Conservation (phyloP, 2,113 vertebrate genomes). For the Raja brachyura region DNA sequence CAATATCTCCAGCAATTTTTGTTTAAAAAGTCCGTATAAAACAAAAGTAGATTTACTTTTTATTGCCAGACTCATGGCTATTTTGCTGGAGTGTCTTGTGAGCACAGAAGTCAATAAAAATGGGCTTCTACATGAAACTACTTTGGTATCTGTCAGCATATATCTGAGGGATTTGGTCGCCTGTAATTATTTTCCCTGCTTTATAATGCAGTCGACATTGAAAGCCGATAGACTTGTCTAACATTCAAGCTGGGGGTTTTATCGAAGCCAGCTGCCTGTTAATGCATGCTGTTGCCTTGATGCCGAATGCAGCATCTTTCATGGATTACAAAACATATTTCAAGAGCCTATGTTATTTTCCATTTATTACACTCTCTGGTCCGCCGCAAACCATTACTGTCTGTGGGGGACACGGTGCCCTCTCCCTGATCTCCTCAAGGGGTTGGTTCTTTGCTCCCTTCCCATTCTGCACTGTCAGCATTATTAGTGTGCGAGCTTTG, state of each 20-base stretch:
- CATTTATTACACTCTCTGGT: not conserved
- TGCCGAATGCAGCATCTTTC: constrained; percentile 3
- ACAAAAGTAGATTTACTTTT: constrained; percentile 35
- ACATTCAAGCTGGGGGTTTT: constrained; percentile 31
- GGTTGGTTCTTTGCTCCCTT: not conserved
- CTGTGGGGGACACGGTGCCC: not conserved
- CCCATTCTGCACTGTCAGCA: not conserved
- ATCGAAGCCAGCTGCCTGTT: constrained; percentile 30
- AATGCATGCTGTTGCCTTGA: constrained; percentile 34
- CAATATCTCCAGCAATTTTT: constrained; percentile 26
- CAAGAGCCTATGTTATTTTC: not conserved
- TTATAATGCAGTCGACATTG: constrained; percentile 18
- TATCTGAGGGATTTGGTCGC: constrained; percentile 24
- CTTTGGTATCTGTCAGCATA: constrained; percentile 27
- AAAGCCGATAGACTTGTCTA: constrained; percentile 26
- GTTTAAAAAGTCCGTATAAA: constrained; percentile 18
- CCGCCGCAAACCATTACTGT: not conserved
- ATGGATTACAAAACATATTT: constrained; percentile 11
- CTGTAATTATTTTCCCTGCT: constrained; percentile 33
- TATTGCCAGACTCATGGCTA: constrained; percentile 26
- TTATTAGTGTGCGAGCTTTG: not conserved
- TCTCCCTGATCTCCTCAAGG: not conserved
- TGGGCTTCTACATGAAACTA: constrained; percentile 34
- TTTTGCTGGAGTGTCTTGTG: constrained; percentile 2
- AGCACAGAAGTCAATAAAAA: constrained; percentile 29